Conservation (phyloP, 2,888 invertebrate species). For the Bibio marci region DNA sequence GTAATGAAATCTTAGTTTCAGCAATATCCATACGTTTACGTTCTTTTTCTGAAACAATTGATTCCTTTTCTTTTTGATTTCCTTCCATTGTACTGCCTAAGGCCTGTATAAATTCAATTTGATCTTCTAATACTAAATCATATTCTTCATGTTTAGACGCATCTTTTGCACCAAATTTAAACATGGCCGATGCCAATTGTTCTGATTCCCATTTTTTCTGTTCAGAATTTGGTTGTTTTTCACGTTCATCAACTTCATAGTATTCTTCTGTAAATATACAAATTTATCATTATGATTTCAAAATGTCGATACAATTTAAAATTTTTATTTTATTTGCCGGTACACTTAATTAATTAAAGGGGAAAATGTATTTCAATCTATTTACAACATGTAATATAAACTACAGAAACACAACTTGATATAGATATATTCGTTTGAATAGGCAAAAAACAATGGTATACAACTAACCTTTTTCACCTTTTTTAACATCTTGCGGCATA, state of each 20-base stretch:
- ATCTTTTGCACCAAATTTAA: constrained; percentile 87
- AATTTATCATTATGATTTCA: no score
- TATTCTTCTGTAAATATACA: constrained; percentile 39
- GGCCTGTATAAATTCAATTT: constrained; percentile 94
- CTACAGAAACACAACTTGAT: no score
- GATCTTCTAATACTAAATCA: constrained; percentile 85
- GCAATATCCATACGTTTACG: constrained; percentile 64
- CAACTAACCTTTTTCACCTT: constrained; percentile 41
- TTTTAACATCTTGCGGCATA: constrained; percentile 80
- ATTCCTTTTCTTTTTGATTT: constrained; percentile 35
- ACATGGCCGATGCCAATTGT: constrained; percentile 82
- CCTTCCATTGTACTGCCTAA: constrained; percentile 66
- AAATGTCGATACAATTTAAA: no score
- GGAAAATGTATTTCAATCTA: no score
- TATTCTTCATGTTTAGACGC: constrained; percentile 59
- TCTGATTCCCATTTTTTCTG: constrained; percentile 97
- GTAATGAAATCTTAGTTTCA: constrained; percentile 83
- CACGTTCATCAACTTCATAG: constrained; percentile 71
- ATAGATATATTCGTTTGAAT: no score
- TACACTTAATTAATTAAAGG: no score
- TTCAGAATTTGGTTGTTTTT: constrained; percentile 66
- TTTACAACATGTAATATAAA: no score
- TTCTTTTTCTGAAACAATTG: constrained; percentile 46
- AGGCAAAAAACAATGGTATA: neutral
- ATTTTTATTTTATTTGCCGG: no score